These are phyloP conservation scores for Plecturocebus donacophilus DNA, from an alignment of 2,113 vertebrate genomes.

Conservation along the genomic window DNA sequence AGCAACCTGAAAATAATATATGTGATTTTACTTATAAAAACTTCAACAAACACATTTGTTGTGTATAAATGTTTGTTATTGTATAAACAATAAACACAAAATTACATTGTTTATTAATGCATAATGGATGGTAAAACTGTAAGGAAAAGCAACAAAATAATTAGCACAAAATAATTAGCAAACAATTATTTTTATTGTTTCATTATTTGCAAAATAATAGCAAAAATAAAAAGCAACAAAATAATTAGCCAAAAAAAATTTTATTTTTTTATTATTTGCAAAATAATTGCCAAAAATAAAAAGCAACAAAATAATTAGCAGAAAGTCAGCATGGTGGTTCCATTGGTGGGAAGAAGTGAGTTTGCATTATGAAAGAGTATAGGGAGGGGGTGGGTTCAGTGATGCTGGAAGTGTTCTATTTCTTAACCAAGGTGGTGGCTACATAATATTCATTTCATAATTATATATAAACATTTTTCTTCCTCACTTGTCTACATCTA, in stretches of 20 bases:
- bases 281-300: not conserved
- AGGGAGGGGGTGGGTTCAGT: fast-evolving
- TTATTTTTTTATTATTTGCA: too few relatives aligned
- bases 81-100: not conserved
- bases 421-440: not conserved
- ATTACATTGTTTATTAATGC: not conserved
- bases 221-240: not conserved
- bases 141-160: not conserved
- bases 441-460: not conserved
- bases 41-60: not conserved
- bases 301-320: not conserved
- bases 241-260: not conserved
- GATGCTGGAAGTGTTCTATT: not conserved
- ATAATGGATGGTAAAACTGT: not conserved
- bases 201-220: too few relatives aligned
- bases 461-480: not conserved
- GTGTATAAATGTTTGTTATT: too few relatives aligned
- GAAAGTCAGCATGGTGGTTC: not conserved
- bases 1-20: not conserved
- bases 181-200: too few relatives aligned
- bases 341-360: not conserved
- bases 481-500: not conserved
- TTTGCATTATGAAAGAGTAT: not conserved
- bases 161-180: not conserved
- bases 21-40: not conserved